These are phyloP conservation scores for Amaurobius ferox DNA, from an alignment of 2,888 invertebrate genomes.

Conservation along the genomic window DNA sequence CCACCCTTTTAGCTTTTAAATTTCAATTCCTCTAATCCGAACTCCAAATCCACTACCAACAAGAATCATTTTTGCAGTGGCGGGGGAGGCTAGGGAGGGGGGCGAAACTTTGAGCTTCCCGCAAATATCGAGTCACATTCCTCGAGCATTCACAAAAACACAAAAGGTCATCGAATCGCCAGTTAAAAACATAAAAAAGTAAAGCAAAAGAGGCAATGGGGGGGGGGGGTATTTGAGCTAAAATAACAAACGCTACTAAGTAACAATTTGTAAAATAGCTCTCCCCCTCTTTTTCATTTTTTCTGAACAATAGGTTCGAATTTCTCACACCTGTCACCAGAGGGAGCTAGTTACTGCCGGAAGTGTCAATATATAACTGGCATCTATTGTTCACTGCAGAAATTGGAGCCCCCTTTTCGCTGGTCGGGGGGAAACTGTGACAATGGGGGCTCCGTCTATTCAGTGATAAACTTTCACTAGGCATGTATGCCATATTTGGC, in stretches of 20 bases:
- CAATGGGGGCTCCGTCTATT: slow-evolving; percentile 46
- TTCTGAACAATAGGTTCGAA: slow-evolving; percentile 61
- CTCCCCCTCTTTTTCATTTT: slow-evolving; percentile 3
- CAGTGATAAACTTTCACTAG: slow-evolving; percentile 31
- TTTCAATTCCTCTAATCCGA: neutral
- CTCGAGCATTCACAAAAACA: slow-evolving; percentile 32
- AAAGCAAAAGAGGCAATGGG: slow-evolving; percentile 1
- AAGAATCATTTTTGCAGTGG: too few species aligned
- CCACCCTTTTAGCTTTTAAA: too few species aligned
- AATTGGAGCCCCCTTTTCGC: slow-evolving; percentile 64
- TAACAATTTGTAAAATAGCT: slow-evolving; percentile 70
- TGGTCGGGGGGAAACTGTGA: slow-evolving; percentile 27
- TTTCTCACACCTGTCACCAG: slow-evolving; percentile 73
- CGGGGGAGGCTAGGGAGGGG: too few species aligned
- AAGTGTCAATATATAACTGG: slow-evolving; percentile 73
- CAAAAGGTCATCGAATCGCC: slow-evolving; percentile 66
- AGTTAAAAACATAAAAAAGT: slow-evolving; percentile 33
- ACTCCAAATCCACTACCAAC: too few species aligned
- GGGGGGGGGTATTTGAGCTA: slow-evolving; percentile 50
- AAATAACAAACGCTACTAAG: slow-evolving; percentile 68
- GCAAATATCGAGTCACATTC: slow-evolving; percentile 8
- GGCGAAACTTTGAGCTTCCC: neutral
- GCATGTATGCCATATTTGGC: slow-evolving; percentile 47
- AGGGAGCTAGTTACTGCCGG: slow-evolving; percentile 72
- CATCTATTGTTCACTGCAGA: slow-evolving; percentile 67